Conservation (phyloP, 2,797 vertebrate genomes). For the Scolopax bukidnonensis region DNA sequence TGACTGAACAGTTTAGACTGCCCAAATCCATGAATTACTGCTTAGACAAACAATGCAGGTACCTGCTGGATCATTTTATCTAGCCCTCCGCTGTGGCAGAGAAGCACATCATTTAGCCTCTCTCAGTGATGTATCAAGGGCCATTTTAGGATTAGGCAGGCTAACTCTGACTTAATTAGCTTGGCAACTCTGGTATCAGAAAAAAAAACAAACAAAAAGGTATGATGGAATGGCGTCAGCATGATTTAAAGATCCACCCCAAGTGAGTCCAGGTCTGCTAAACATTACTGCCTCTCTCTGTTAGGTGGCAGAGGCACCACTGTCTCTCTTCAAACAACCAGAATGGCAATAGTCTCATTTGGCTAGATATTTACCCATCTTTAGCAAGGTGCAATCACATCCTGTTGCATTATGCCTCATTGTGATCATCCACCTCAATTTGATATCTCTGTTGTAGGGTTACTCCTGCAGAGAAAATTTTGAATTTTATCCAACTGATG, state of each 20-base stretch:
- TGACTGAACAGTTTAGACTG: background rate
- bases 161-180: background rate
- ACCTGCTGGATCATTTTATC: background rate
- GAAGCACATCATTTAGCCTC: background rate
- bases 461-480: slow-evolving; percentile 31
- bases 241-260: background rate
- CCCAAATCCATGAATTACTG: background rate
- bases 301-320: background rate
- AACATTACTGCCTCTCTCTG: rapidly evolving
- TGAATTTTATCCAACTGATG: slow-evolving; percentile 43
- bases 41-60: background rate
- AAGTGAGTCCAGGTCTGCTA: background rate
- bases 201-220: background rate
- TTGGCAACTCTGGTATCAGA: background rate
- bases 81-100: background rate
- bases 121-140: background rate
- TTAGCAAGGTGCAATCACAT: background rate
- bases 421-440: background rate
- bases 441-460: slow-evolving; percentile 14
- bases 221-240: too few species aligned
- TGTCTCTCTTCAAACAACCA: background rate
- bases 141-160: background rate
- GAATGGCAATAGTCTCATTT: background rate
- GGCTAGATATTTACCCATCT: background rate
- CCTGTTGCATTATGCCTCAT: background rate